These are phyloP conservation scores for Boloria selene DNA, from an alignment of 2,888 invertebrate genomes.

Conservation along the genomic window DNA sequence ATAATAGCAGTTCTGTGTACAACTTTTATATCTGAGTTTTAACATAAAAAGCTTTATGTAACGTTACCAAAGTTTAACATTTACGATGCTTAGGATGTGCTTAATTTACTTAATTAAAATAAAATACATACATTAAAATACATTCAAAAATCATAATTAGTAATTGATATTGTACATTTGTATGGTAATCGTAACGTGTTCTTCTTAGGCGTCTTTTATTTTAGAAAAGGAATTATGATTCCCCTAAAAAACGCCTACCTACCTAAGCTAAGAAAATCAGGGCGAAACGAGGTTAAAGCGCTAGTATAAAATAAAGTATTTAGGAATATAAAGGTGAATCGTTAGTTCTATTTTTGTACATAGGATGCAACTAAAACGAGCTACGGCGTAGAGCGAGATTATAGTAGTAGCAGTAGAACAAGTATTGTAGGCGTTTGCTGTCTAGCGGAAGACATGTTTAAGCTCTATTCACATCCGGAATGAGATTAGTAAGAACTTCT, in stretches of 20 bases:
- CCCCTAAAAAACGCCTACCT: no score
- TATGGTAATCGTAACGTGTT: no score
- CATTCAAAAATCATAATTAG: no score
- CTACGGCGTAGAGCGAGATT: constrained; percentile 1
- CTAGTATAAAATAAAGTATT: neutral
- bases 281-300: no score
- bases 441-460: constrained; percentile 7
- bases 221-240: no score
- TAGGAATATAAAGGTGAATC: neutral
- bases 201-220: no score
- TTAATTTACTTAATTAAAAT: no score
- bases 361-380: constrained; percentile 7
- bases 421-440: constrained; percentile 4
- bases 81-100: no score
- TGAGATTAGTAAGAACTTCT: neutral
- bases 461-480: constrained; percentile 13
- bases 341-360: constrained; percentile 8
- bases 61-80: neutral
- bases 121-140: no score
- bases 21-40: neutral
- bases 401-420: neutral
- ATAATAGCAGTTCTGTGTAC: constrained; percentile 22
- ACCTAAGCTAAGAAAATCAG: no score
- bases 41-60: neutral
- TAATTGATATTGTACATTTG: no score